Evolutionary conservation across 2,888 invertebrate species (phyloP), one percentile per base, ranked within the genome.

Genomic region (Rhyacophila evoluta): DNA sequence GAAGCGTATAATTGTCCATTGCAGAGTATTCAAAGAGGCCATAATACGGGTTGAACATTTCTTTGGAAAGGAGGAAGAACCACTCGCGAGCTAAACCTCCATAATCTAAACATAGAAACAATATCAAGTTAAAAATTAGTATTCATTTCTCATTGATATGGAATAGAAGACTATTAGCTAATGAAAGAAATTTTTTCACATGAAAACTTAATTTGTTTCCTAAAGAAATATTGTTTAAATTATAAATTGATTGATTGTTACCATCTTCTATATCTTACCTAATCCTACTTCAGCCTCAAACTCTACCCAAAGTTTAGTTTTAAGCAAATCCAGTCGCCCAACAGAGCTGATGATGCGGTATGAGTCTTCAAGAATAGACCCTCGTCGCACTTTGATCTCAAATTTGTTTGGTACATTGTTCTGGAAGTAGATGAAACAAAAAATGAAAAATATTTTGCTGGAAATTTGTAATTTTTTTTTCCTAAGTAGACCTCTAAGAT

Each of bases 21-120:
- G 99, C 99, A 0, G 98, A 98, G 91, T 99, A 99, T 89, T 99
- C 99, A 90, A 99, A 99, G 75, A 99, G 92, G 0, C 99, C 99
- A 89, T 99, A 99, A 88, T 99, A 99, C 0, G 99, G 99, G 91
- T 99, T 99, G 89, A 99, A 99, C 98, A 99, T 98, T 91, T 99
- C 99, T 88, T 98, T 98, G 0, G 98, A 99, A 10, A 99, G 90
- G 28, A 99, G 92, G 91, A 98, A 99, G 91, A 99, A 99, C 98
- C 98, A 99, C 89, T 99, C 99, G 81, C 99, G 92, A 0, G 98
- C 97, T 74, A 98, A 91, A 12, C 98, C 98, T 77, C 98, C 98
- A 88, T 99, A 99, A 89, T 99, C 99, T 89, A 94, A 87, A 72
- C n/a, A n/a, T n/a, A n/a, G n/a, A n/a, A n/a, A n/a, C n/a, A n/a